Percentiles rank a stretch among this genome's conserved stretches.
Evolutionary conservation across 64 coral and sea anemone species (phyloP).

Genomic region (Porites lutea): DNA sequence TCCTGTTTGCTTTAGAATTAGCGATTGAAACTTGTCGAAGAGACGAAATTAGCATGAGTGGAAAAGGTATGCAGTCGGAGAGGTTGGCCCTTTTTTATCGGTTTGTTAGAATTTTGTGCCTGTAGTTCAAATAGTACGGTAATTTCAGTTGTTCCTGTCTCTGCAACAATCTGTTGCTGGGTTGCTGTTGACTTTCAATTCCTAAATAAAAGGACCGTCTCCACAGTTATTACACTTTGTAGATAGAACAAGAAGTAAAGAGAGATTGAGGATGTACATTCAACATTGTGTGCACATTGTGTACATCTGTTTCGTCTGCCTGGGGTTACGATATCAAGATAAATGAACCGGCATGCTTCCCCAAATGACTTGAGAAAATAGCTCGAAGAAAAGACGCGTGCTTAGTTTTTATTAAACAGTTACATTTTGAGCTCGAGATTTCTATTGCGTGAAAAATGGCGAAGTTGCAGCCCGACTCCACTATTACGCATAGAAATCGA

Average conservation of each 20-base stretch:
- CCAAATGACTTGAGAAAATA: background rate
- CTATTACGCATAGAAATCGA: too few species aligned
- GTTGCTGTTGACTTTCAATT: background rate
- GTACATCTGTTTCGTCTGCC: background rate
- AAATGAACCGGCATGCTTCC: background rate
- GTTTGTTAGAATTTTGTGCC: background rate
- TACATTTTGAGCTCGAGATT: too few species aligned
- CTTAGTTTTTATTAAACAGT: too few species aligned
- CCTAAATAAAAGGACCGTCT: background rate
- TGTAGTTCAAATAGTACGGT: background rate
- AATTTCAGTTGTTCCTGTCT: background rate
- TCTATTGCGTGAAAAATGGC: too few species aligned
- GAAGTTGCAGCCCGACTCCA: too few species aligned
- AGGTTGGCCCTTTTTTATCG: background rate
- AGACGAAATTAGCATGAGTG: constrained; percentile 24
- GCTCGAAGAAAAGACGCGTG: too few species aligned
- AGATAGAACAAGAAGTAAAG: background rate
- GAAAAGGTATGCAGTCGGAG: background rate
- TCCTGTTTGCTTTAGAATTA: constrained; percentile 39
- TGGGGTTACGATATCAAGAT: background rate
- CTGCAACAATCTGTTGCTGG: background rate
- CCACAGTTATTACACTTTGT: background rate
- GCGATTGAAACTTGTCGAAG: constrained; percentile 20
- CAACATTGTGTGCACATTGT: background rate
- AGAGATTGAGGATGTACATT: background rate